Base-by-base conservation (phyloP, 2,113 vertebrate genomes). In the Nerophis ophidion region DNA sequence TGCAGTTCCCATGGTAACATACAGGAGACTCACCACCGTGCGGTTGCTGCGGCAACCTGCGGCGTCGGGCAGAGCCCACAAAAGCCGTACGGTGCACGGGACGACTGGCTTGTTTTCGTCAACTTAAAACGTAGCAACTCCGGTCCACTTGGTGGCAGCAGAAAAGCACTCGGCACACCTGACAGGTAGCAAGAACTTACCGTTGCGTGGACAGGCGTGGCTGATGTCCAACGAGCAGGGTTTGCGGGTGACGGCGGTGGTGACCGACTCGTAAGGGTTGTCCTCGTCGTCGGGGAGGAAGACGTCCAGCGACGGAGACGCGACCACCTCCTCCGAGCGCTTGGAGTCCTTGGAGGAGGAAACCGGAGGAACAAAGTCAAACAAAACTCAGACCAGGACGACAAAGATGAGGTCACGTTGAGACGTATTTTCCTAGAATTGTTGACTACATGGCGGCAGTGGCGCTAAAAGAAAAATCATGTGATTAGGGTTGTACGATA, bases 141-240 rank as follows among this genome's bases (percentile, higher is more conserved):
- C 34, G 13, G 14, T 38, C 34, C 52, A 11, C 52, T 1, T 36
- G 52, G 33, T 14, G 52, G 34, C 15, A 38, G 34, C 3, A 8
- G 38, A 8, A 40, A 7, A 40, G 2, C 38, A 40, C 38, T 40
- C 8, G 10, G 8, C 40, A 2, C 40, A 44, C 12, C 12, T 4
- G 12, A 44, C 4, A 6, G 17, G 5, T n/a, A 54, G 6, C 7
- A 6, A 5, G 1, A 9, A 60, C 87, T 89, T 92, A 98, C 95
- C 94, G 76, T 91, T 87, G 83, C 88, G 90, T 45, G 92, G 89
- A 46, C 82, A 71, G 89, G 88, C 60, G 84, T 85, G 88, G 66
- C 90, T 92, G 72, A 98, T 94, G 76, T 98, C 94, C 57, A 98
- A 87, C 3, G 96, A 98, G 80, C 93, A 94, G 59, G 96, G 96